Conservation (phyloP, 1,140 invertebrate species). For the Ostrea edulis region DNA sequence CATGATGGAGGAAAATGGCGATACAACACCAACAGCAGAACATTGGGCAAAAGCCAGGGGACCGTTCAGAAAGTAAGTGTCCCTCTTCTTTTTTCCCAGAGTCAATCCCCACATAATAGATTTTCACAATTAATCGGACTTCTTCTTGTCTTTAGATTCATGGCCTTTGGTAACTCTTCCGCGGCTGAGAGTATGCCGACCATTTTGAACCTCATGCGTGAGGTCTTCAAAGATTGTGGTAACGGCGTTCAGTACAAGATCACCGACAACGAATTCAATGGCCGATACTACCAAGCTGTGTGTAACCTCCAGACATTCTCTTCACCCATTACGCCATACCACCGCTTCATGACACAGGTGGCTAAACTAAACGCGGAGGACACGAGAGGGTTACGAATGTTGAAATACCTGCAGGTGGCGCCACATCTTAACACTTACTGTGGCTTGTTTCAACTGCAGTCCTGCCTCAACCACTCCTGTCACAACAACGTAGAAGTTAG, state of each 20-base stretch:
- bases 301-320: slow-evolving; percentile 75
- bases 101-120: not conserved
- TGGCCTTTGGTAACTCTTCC: slow-evolving; percentile 68
- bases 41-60: slow-evolving; percentile 74
- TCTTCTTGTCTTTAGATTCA: slow-evolving; percentile 64
- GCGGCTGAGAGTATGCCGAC: slow-evolving; percentile 67
- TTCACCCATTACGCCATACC: slow-evolving; percentile 67
- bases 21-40: slow-evolving; percentile 61
- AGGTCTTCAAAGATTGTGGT: slow-evolving; percentile 68
- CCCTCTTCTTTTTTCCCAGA: not conserved
- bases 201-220: slow-evolving; percentile 66
- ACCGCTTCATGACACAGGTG: slow-evolving; percentile 68
- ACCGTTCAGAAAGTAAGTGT: slow-evolving; percentile 70
- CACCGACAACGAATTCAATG: slow-evolving; percentile 71
- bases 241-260: slow-evolving; percentile 67
- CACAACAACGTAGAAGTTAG: slow-evolving; percentile 74
- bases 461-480: slow-evolving; percentile 75
- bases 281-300: slow-evolving; percentile 72
- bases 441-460: slow-evolving; percentile 74
- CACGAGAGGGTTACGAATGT: slow-evolving; percentile 51
- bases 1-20: slow-evolving; percentile 63
- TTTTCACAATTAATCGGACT: not conserved
- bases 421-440: slow-evolving; percentile 63
- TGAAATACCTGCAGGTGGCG: slow-evolving; percentile 63
- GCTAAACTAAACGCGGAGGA: slow-evolving; percentile 55